These are phyloP conservation scores for Ellobium chinense DNA, from an alignment of 2,888 invertebrate species.

Conservation along the genomic window DNA sequence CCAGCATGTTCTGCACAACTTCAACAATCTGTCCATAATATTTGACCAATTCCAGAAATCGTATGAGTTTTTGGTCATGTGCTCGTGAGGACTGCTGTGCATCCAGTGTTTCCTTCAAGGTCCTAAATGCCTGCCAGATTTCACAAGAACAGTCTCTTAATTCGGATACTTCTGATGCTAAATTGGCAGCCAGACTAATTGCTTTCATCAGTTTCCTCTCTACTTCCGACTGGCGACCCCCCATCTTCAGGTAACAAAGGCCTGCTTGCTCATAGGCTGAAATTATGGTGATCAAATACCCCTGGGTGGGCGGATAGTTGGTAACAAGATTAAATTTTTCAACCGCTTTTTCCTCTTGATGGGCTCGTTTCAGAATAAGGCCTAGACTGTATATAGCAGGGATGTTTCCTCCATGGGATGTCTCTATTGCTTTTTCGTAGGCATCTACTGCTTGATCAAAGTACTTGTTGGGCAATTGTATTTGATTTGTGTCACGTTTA, in stretches of 20 bases:
- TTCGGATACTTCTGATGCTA: background rate
- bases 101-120: background rate
- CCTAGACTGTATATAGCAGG: conserved; percentile 1
- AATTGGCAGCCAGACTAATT: background rate
- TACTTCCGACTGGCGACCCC: background rate
- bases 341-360: background rate
- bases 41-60: background rate
- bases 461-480: too few species aligned
- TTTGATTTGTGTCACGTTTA: too few species aligned
- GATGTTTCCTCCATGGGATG: background rate
- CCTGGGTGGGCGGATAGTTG: background rate
- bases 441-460: background rate
- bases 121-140: background rate
- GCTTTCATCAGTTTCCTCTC: background rate
- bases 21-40: background rate
- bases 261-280: conserved; percentile 15
- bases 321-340: background rate
- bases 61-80: background rate
- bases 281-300: background rate
- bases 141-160: background rate
- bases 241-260: background rate
- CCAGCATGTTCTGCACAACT: background rate
- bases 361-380: background rate
- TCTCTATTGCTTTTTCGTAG: background rate
- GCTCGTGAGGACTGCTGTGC: background rate